Evolutionary conservation across 2,888 invertebrate species (phyloP).

Genomic region (Diarsia mendica): DNA sequence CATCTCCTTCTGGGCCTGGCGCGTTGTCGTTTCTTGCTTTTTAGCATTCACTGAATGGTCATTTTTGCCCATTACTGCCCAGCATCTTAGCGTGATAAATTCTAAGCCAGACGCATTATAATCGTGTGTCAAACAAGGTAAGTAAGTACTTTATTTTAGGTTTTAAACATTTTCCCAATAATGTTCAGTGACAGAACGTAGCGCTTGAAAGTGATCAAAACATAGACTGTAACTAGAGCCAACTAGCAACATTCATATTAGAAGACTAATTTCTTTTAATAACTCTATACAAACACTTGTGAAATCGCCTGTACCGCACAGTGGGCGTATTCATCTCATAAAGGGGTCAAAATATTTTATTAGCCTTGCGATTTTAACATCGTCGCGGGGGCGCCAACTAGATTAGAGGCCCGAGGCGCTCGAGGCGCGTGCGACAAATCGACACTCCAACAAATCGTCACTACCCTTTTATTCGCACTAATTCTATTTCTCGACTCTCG

Average conservation of each 20-base stretch:
- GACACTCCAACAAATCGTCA: conserved; percentile 66
- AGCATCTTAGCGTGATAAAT: neutral
- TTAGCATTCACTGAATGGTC: too few species aligned
- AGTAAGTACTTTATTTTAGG: neutral
- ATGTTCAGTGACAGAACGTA: too few species aligned
- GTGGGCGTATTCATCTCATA: conserved; percentile 89
- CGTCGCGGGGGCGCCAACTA: conserved; percentile 86
- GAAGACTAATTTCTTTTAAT: neutral
- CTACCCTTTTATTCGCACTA: conserved; percentile 61
- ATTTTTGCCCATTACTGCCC: too few species aligned
- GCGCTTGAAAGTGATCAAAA: neutral
- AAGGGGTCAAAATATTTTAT: conserved; percentile 91
- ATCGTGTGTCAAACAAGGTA: neutral
- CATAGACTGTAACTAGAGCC: neutral
- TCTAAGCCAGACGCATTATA: too few species aligned
- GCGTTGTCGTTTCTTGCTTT: too few species aligned
- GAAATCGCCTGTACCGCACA: conserved; percentile 78
- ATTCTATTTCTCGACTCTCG: conserved; percentile 44
- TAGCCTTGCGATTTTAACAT: conserved; percentile 90
- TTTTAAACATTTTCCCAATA: neutral
- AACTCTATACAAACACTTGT: conserved; percentile 20
- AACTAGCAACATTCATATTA: neutral
- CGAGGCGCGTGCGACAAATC: conserved; percentile 80
- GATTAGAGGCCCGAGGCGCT: conserved; percentile 83
- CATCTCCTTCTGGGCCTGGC: too few species aligned